Conservation (phyloP, 2,797 vertebrate species). For the Anomalospiza imberbis region DNA sequence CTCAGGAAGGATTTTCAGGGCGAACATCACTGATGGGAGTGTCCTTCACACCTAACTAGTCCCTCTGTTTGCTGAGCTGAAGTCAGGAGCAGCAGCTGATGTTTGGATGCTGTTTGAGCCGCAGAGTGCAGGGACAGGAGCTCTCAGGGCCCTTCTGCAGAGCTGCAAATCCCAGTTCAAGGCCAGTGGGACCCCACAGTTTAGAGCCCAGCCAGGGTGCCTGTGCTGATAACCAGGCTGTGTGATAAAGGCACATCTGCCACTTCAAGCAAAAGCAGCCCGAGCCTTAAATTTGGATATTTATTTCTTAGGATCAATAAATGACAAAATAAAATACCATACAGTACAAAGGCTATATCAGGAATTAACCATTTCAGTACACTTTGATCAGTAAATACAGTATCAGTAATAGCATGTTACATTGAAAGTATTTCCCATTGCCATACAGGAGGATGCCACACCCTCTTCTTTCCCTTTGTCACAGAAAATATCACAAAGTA, state of each 20-base stretch:
- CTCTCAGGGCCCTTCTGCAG: not conserved
- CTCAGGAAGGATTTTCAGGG: not conserved
- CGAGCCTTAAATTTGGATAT: not conserved
- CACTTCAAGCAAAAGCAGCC: not conserved
- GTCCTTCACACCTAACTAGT: not conserved
- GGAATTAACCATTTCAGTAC: slow-evolving; percentile 34
- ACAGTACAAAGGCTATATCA: slow-evolving; percentile 56
- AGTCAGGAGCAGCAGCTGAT: not conserved
- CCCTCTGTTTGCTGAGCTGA: not conserved
- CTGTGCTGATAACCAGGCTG: not conserved
- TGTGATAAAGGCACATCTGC: not conserved
- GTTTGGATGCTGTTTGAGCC: not conserved
- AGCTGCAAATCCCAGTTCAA: not conserved
- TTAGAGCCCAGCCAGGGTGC: not conserved
- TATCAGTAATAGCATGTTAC: slow-evolving; percentile 28
- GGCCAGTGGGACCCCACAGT: not conserved
- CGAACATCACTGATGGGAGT: too few species aligned
- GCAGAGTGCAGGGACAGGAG: not conserved
- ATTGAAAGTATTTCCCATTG: slow-evolving; percentile 7
- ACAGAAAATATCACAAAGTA: slow-evolving; percentile 5
- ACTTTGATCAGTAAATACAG: slow-evolving; percentile 37
- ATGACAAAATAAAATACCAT: slow-evolving; percentile 47
- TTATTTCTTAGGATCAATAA: slow-evolving; percentile 59
- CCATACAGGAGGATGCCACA: not conserved
- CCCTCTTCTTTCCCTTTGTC: slow-evolving; percentile 19